Evolutionary conservation across 2,113 vertebrate genomes (phyloP).

Genomic region (Hemibates koningsi): DNA sequence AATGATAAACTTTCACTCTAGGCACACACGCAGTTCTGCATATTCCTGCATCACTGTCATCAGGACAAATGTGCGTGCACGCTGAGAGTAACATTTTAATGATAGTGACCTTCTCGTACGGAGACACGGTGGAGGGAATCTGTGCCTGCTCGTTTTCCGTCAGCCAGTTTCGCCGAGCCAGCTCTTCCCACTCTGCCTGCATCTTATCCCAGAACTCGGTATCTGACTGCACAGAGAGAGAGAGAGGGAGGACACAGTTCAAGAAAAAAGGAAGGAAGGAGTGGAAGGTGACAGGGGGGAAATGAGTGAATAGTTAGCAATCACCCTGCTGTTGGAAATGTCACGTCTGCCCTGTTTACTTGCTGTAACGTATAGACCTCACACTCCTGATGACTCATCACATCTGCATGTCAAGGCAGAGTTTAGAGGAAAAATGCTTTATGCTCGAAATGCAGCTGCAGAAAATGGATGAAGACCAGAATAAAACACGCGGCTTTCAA

Average conservation of each 20-base stretch:
- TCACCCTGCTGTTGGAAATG: constrained; percentile 25
- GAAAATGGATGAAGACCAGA: neutral
- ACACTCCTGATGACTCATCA: constrained; percentile 13
- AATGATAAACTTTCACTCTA: neutral
- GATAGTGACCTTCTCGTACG: constrained; percentile 85
- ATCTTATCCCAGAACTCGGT: constrained; percentile 99
- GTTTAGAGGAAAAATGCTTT: neutral
- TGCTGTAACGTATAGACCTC: neutral
- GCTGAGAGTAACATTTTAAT: neutral
- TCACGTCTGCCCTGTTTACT: neutral
- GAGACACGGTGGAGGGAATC: constrained; percentile 82
- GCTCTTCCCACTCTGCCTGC: constrained; percentile 99
- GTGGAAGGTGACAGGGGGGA: neutral
- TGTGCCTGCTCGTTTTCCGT: constrained; percentile 83
- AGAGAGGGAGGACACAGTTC: neutral
- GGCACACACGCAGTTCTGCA: neutral
- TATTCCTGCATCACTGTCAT: neutral
- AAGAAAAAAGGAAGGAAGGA: neutral
- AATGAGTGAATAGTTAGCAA: constrained; percentile 14
- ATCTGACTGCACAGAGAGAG: constrained; percentile 79
- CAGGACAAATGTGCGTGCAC: neutral
- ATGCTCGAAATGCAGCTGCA: neutral
- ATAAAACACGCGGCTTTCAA: neutral
- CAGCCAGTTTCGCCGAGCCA: constrained; percentile 95
- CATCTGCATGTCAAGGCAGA: neutral